Conservation (phyloP, 2,797 vertebrate species). For the Gadopsis bispinosus region DNA sequence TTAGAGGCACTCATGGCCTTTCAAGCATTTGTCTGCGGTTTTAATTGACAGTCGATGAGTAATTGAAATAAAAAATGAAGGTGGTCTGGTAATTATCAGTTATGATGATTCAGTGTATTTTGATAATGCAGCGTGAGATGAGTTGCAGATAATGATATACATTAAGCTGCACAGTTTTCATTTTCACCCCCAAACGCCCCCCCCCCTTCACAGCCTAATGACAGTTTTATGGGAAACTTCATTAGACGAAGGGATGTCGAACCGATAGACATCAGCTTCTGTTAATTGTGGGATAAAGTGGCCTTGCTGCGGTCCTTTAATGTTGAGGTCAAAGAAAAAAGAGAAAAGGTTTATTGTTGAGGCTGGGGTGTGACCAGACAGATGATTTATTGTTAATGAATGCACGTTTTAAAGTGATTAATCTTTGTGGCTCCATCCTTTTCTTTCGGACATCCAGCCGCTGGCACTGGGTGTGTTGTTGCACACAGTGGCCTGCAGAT, state of each 20-base stretch:
- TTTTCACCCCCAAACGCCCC: constrained; percentile 46
- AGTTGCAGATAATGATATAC: constrained; percentile 75
- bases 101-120: constrained; percentile 80
- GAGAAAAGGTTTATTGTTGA: constrained; percentile 22
- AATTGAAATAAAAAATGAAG: constrained; percentile 67
- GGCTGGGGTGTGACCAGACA: constrained; percentile 42
- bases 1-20: constrained; percentile 37
- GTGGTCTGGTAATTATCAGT: constrained; percentile 65
- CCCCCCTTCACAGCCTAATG: constrained; percentile 67
- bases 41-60: constrained; percentile 64
- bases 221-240: constrained; percentile 83
- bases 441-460: background rate
- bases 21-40: constrained; percentile 42
- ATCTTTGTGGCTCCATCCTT: constrained; percentile 32
- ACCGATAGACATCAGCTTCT: constrained; percentile 75
- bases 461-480: constrained; percentile 14
- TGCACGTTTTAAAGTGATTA: constrained; percentile 47
- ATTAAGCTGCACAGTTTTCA: constrained; percentile 75
- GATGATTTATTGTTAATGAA: constrained; percentile 66
- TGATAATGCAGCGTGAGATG: constrained; percentile 73
- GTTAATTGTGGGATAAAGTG: constrained; percentile 73
- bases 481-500: constrained; percentile 42
- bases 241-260: constrained; percentile 74
- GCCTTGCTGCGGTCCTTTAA: constrained; percentile 39
- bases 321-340: constrained; percentile 24